Conservation (phyloP, 30 jellyfish, hydroid and myxozoan genomes). For the Aurelia aurita complex sp. Pacific region DNA sequence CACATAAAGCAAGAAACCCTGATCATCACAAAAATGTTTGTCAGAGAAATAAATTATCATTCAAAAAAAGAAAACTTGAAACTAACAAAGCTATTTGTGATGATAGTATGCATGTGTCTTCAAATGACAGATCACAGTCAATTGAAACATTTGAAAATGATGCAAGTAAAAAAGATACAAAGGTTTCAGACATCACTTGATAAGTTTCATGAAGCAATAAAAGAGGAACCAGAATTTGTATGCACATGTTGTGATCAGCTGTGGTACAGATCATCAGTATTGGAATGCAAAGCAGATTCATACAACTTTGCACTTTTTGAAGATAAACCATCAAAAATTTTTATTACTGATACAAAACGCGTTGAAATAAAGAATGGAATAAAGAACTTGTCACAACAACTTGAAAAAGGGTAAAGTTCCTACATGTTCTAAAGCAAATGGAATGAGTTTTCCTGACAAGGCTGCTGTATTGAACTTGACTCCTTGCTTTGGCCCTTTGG, state of each 20-base stretch:
- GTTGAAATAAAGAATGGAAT: background rate
- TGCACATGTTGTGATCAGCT: slow-evolving; percentile 34
- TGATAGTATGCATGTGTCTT: too few species aligned
- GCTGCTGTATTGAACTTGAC: slow-evolving; percentile 5
- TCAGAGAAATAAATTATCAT: too few species aligned
- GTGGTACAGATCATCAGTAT: slow-evolving; percentile 22
- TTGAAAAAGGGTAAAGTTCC: too few species aligned
- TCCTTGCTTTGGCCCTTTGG: too few species aligned
- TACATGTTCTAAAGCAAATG: slow-evolving; percentile 18
- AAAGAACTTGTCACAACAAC: too few species aligned
- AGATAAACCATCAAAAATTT: background rate
- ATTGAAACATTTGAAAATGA: too few species aligned
- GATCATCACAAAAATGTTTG: too few species aligned
- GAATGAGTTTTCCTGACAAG: slow-evolving; percentile 21
- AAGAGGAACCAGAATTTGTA: slow-evolving; percentile 21
- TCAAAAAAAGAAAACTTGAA: too few species aligned
- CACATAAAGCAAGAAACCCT: too few species aligned
- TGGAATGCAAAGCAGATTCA: slow-evolving; percentile 2
- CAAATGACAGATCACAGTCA: too few species aligned
- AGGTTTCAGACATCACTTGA: background rate
- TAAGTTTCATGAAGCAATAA: background rate
- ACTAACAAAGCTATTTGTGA: too few species aligned
- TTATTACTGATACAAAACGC: background rate
- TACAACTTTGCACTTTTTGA: background rate
- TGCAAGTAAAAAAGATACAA: too few species aligned